Conservation (phyloP, 2,797 vertebrate species). For the Takifugu ocellatus region DNA sequence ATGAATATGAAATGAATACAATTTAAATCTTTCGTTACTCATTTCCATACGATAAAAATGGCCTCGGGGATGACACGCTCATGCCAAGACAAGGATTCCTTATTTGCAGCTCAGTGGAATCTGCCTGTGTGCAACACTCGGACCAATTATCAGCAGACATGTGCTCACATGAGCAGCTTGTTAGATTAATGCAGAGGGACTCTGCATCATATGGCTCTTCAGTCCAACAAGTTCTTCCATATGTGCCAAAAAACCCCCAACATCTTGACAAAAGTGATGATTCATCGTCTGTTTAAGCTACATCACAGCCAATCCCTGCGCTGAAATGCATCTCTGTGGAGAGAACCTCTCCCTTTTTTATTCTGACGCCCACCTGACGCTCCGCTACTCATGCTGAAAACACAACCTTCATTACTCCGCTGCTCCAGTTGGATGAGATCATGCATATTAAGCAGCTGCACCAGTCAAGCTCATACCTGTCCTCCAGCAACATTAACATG, state of each 20-base stretch:
- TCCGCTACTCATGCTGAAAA: slow-evolving; percentile 38
- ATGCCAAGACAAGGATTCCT: slow-evolving; percentile 25
- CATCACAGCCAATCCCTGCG: slow-evolving; percentile 50
- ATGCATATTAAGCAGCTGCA: slow-evolving; percentile 10
- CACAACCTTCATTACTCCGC: slow-evolving; percentile 22
- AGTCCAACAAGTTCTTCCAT: slow-evolving; percentile 57
- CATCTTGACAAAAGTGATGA: slow-evolving; percentile 56
- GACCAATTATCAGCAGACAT: slow-evolving; percentile 16
- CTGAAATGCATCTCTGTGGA: slow-evolving; percentile 46
- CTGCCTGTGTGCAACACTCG: slow-evolving; percentile 14
- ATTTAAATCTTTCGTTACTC: slow-evolving; percentile 11
- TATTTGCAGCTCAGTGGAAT: slow-evolving; percentile 23
- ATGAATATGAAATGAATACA: slow-evolving; percentile 14
- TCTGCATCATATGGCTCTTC: slow-evolving; percentile 41
- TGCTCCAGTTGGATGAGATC: slow-evolving; percentile 33
- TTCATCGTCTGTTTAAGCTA: slow-evolving; percentile 50
- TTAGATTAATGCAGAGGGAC: slow-evolving; percentile 27
- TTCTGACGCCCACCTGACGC: slow-evolving; percentile 65
- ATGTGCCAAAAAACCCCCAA: slow-evolving; percentile 31
- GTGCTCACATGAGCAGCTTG: slow-evolving; percentile 14
- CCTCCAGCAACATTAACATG: not conserved
- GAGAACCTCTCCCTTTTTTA: slow-evolving; percentile 54
- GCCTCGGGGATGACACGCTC: not conserved
- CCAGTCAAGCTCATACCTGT: slow-evolving; percentile 31
- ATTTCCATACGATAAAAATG: not conserved